Percentiles rank a stretch among this genome's conserved stretches.
Conservation (phyloP, 2,888 invertebrate genomes). For the Meiosimyza platycephala region DNA sequence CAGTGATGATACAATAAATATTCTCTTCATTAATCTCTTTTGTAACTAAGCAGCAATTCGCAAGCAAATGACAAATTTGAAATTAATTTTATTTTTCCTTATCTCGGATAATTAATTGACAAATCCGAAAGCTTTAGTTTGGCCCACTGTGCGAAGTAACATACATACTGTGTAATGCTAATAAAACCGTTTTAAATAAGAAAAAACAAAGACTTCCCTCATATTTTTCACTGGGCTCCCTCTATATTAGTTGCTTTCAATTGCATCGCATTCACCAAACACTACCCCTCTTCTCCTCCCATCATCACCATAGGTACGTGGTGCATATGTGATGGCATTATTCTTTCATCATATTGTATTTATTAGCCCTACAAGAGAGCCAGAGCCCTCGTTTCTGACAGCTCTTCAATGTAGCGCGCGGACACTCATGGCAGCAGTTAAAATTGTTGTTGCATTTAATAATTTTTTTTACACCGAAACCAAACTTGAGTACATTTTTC, state of each 20-base stretch:
- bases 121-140: too few species aligned
- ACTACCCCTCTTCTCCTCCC: not conserved
- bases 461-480: not conserved
- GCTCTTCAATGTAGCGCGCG: not conserved
- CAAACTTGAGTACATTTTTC: conserved; percentile 29
- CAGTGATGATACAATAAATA: too few species aligned
- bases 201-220: not conserved
- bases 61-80: too few species aligned
- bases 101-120: too few species aligned
- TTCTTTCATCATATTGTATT: conserved; percentile 31
- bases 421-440: not conserved
- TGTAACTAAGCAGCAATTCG: too few species aligned
- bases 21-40: too few species aligned
- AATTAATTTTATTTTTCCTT: too few species aligned
- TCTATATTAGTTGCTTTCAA: not conserved
- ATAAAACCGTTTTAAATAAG: not conserved
- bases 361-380: conserved; percentile 37
- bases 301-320: not conserved
- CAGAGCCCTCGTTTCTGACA: conserved; percentile 16
- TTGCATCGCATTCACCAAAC: not conserved
- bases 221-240: too few species aligned
- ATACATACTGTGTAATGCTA: too few species aligned
- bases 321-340: conserved; percentile 17
- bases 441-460: not conserved
- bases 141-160: too few species aligned